Percentiles rank a stretch among this genome's conserved stretches.
phyloP scores from a whole-genome alignment of 2,113 vertebrate species.

The Phainopepla nitens region DNA sequence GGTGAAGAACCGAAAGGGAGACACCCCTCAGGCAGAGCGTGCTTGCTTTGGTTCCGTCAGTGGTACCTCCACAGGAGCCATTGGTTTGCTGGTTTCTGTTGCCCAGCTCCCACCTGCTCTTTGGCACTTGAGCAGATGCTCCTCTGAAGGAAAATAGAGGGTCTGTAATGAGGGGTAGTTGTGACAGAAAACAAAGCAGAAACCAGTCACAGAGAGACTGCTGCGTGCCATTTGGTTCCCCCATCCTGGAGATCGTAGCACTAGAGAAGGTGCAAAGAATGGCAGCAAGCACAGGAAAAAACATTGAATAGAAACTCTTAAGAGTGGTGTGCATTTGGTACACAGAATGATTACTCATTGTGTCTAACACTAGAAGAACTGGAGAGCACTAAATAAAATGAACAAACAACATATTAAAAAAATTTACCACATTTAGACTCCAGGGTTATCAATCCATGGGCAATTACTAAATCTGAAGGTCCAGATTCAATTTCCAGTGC shows the following conservation, averaged over 20 bases:
- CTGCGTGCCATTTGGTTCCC: background rate
- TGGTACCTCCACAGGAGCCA: background rate
- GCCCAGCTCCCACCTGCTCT: background rate
- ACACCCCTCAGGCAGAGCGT: background rate
- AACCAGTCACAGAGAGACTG: background rate
- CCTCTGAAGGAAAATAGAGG: background rate
- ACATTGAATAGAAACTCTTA: background rate
- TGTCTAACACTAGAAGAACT: background rate
- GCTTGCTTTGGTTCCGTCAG: background rate
- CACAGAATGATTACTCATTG: background rate
- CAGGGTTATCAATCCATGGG: background rate
- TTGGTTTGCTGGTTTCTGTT: background rate
- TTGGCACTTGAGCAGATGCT: background rate
- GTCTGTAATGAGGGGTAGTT: background rate
- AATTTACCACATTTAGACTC: background rate
- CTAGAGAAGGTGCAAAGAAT: background rate
- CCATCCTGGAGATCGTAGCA: background rate
- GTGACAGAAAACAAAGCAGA: background rate
- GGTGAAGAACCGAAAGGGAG: fast-evolving
- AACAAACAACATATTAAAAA: background rate
- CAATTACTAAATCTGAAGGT: background rate
- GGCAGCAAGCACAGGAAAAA: background rate
- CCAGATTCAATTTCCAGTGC: background rate
- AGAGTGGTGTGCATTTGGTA: background rate
- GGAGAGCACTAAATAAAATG: background rate